A percentile compares a stretch with the other conserved stretches of the same genome.
Evolutionary conservation across 1,140 invertebrate species (phyloP).

Genomic region (Cheumatopsyche charites): DNA sequence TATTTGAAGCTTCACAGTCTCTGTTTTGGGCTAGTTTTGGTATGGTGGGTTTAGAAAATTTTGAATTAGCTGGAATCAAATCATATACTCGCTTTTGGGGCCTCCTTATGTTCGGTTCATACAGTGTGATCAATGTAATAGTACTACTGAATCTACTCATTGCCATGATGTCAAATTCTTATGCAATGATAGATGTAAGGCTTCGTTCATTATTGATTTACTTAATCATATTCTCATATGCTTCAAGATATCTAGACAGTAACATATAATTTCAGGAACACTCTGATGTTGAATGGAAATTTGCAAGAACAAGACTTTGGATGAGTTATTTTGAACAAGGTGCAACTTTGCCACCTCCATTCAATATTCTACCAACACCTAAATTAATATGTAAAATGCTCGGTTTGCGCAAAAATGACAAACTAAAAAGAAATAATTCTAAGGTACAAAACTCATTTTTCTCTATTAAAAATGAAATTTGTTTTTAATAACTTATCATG

Average conservation of each 20-base stretch:
- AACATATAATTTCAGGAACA: slow-evolving; percentile 67
- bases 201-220: not conserved
- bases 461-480: not conserved
- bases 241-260: not conserved
- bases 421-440: slow-evolving; percentile 69
- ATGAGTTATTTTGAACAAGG: slow-evolving; percentile 91
- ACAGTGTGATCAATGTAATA: slow-evolving; percentile 85
- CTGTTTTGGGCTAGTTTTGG: slow-evolving; percentile 92
- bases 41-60: slow-evolving; percentile 78
- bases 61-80: slow-evolving; percentile 78
- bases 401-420: slow-evolving; percentile 72
- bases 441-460: slow-evolving; percentile 55
- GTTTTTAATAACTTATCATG: not conserved
- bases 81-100: slow-evolving; percentile 82
- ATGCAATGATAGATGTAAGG: slow-evolving; percentile 73
- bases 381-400: slow-evolving; percentile 71
- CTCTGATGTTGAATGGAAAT: slow-evolving; percentile 90
- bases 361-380: slow-evolving; percentile 80
- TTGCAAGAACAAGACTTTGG: slow-evolving; percentile 86
- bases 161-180: slow-evolving; percentile 92
- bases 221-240: not conserved
- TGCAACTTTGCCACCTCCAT: slow-evolving; percentile 81
- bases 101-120: slow-evolving; percentile 80
- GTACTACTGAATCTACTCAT: slow-evolving; percentile 86
- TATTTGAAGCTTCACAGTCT: slow-evolving; percentile 90